Evolutionary conservation across 2,797 vertebrate species (phyloP).

Genomic region (Tinamus major): DNA sequence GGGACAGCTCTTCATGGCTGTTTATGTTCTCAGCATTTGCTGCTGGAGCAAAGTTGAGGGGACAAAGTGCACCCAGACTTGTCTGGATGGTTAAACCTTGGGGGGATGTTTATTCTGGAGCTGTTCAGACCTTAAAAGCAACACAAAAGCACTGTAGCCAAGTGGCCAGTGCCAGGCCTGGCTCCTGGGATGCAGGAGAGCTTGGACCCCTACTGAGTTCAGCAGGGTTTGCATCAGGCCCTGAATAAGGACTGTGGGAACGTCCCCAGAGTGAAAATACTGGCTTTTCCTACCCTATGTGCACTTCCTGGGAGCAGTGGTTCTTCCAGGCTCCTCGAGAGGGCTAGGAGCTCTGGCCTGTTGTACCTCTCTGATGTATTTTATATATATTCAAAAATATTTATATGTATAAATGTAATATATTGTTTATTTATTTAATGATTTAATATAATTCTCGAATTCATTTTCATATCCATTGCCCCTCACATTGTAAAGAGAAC

Average conservation of each 20-base stretch:
- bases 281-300: not conserved
- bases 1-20: accelerated
- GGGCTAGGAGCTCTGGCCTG: not conserved
- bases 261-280: too few relatives aligned
- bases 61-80: not conserved
- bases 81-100: not conserved
- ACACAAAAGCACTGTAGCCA: not conserved
- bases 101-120: not conserved
- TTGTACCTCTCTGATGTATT: not conserved
- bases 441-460: too few relatives aligned
- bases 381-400: not conserved
- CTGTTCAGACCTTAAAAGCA: not conserved
- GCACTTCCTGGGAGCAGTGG: not conserved
- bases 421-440: too few relatives aligned
- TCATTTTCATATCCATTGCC: not conserved
- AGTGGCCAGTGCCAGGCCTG: not conserved
- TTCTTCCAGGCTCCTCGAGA: not conserved
- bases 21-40: not conserved
- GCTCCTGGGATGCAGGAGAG: too few relatives aligned
- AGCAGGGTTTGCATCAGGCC: not conserved
- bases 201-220: not conserved
- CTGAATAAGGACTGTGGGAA: not conserved
- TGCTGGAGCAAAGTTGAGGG: not conserved
- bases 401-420: too few relatives aligned
- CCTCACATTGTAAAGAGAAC: not conserved